Evolutionary conservation across 2,888 invertebrate species (phyloP), one percentile per base, ranked within the genome.

Genomic region (Lasiommata megera): DNA sequence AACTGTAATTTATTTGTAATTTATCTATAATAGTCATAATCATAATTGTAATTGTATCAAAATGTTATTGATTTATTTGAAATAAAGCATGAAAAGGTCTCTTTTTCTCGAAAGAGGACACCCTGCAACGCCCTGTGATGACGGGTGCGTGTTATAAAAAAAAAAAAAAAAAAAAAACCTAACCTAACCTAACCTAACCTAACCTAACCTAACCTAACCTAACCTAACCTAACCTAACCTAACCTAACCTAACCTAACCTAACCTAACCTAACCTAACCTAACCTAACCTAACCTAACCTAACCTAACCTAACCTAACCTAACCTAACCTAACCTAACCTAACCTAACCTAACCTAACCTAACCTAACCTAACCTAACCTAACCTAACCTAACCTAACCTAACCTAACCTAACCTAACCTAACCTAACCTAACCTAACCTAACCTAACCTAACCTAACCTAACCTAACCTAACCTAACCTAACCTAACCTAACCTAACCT

Each of bases 101-200:
- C n/a, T n/a, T n/a, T n/a, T n/a, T n/a, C n/a, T n/a, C n/a, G n/a
- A n/a, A n/a, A n/a, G n/a, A n/a, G n/a, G n/a, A n/a, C n/a, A n/a
- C n/a, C n/a, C n/a, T n/a, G n/a, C n/a, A n/a, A n/a, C n/a, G n/a
- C n/a, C n/a, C n/a, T n/a, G n/a, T n/a, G n/a, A n/a, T n/a, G n/a
- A n/a, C n/a, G n/a, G n/a, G n/a, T n/a, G n/a, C n/a, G n/a, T n/a
- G n/a, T n/a, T n/a, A n/a, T n/a, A n/a, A n/a, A n/a, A n/a, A n/a
- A n/a, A n/a, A n/a, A n/a, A n/a, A n/a, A n/a, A n/a, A n/a, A n/a
- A n/a, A n/a, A n/a, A n/a, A n/a, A n/a, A n/a, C n/a, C n/a, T n/a
- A n/a, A n/a, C n/a, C n/a, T 56, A 62, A 58, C 61, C 61, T 58
- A 58, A 58, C 61, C 61, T 58, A 58, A 61, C 58, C 61, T 61